Base-by-base conservation (phyloP, 2,797 vertebrate species). In the Florisuga fusca region DNA sequence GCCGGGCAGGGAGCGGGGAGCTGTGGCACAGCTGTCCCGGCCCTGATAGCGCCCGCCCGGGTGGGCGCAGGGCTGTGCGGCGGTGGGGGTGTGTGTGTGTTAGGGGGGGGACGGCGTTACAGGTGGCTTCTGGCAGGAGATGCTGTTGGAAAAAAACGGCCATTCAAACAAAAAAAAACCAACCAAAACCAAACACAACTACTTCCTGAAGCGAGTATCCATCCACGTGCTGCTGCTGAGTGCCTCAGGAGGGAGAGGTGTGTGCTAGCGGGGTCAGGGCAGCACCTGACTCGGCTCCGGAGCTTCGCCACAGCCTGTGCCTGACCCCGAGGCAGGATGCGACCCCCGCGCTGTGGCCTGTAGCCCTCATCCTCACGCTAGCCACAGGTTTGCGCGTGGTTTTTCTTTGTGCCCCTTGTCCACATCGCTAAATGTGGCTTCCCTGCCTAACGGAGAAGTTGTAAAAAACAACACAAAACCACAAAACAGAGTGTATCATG, bases 181-280 rank as follows among this genome's bases (percentile, higher is more conserved):
- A 9, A 34, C 36, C 36, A 25, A n/a, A 11, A 4, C 17, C 21
- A 2, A 12, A 16, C 12, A 1, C 20, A 3, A 2, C 2, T 3
- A 0, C 23, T 43, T 7, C 1, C 26, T 17, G 43, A 54, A 5
- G 10, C 6, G 3, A 6, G 46, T 54, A 19, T 38, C 59, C 46
- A 2, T 33, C 33, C 29, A 3, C 4, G 41, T 15, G 62, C 43
- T 2, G 22, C 58, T 9, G 57, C 6, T 15, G 19, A 41, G 38
- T 14, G 45, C 12, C 7, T 11, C 12, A 29, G 43, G 33, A 43
- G 92, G 8, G 68, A 8, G 10, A 4, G 43, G 20, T 31, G 63
- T 27, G 63, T 27, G 59, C 51, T 11, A 0, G 25, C 18, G 4
- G 67, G 41, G 26, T 6, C 10, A 84, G 27, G 7, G 72, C 72